These are phyloP conservation scores for Ambastaia sidthimunki DNA, from an alignment of 2,797 vertebrate genomes.

Conservation along the genomic window DNA sequence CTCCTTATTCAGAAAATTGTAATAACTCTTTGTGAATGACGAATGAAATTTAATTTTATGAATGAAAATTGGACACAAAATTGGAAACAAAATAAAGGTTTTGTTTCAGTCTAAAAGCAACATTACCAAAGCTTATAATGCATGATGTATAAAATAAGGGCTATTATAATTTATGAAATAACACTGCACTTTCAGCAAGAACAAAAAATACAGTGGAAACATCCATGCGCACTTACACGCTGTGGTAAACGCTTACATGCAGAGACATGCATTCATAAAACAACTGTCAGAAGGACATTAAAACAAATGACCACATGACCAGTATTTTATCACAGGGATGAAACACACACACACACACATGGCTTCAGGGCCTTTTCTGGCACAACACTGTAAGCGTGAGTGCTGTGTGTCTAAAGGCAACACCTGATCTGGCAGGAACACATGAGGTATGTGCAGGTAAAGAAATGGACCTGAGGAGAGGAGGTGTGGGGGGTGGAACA, in stretches of 20 bases:
- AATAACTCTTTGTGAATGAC: too few species aligned
- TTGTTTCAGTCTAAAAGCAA: neutral
- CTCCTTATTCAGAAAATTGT: too few species aligned
- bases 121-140: neutral
- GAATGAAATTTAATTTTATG: too few species aligned
- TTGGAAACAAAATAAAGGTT: too few species aligned
- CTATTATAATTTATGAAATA: neutral
- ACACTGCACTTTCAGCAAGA: neutral
- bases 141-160: neutral
- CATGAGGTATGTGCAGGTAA: conserved; percentile 57
- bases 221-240: neutral
- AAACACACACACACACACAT: conserved; percentile 1
- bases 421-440: conserved; percentile 31
- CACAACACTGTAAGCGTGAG: conserved; percentile 18
- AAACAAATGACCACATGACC: conserved; percentile 21
- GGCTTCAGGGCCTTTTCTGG: conserved; percentile 2
- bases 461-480: conserved; percentile 48
- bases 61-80: too few species aligned
- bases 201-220: neutral
- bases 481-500: conserved; percentile 71
- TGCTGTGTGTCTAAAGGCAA: conserved; percentile 17
- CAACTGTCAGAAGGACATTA: conserved; percentile 13
- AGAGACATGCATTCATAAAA: conserved; percentile 11
- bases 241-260: neutral
- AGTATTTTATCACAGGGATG: conserved; percentile 12